Conservation (phyloP, 2,888 invertebrate genomes). For the Aphodius sticticus region DNA sequence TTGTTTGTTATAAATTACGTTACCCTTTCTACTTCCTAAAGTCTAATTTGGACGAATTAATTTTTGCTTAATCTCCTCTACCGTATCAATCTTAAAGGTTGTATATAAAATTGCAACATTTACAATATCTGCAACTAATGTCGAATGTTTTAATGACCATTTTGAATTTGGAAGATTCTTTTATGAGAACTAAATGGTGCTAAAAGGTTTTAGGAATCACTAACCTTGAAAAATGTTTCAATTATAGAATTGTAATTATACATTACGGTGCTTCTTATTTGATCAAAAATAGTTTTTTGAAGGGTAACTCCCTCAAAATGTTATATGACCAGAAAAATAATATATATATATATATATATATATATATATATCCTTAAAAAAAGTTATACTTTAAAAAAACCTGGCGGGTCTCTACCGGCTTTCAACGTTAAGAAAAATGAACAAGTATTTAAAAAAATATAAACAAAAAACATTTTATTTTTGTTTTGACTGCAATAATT, state of each 20-base stretch:
- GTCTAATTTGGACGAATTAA: neutral
- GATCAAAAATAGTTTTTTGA: no score
- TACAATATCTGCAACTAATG: neutral
- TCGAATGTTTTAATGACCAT: neutral
- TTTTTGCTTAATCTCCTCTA: neutral
- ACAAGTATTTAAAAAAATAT: no score
- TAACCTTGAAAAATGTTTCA: neutral
- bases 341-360: no score
- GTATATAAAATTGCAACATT: neutral
- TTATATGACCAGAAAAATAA: no score
- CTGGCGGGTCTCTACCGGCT: no score
- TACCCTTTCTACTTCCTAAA: constrained; percentile 4
- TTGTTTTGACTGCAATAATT: no score
- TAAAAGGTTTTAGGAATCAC: neutral
- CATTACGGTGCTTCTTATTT: no score
- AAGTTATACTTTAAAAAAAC: no score
- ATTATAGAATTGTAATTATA: neutral
- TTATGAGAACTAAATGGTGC: neutral
- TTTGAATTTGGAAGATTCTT: neutral
- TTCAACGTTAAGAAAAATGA: no score
- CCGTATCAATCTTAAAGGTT: neutral
- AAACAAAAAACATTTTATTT: no score
- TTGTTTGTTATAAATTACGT: neutral
- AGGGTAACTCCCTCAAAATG: no score
- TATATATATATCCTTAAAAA: no score